phyloP scores from a whole-genome alignment of 2,797 vertebrate species.

The Tiaroga cobitis region DNA sequence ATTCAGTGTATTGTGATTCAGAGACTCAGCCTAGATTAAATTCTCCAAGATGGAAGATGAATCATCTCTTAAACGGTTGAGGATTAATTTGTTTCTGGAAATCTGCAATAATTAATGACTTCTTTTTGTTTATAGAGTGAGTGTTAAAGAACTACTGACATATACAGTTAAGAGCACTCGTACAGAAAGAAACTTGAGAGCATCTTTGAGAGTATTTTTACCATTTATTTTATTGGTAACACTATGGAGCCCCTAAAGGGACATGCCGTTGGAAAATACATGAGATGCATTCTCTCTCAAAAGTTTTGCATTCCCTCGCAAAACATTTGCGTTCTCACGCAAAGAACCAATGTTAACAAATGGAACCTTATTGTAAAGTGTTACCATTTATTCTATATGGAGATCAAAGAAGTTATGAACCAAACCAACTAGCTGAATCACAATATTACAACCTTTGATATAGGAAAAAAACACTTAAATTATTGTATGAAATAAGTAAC shows the following conservation, averaged over 20 bases:
- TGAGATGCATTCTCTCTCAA: background rate
- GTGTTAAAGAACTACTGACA: background rate
- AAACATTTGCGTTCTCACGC: background rate
- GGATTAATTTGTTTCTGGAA: conserved; percentile 67
- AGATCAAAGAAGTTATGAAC: background rate
- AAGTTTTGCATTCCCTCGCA: background rate
- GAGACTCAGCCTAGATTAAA: conserved; percentile 67
- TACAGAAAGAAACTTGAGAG: background rate
- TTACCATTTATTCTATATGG: background rate
- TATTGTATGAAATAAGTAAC: no score
- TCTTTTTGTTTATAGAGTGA: conserved; percentile 2
- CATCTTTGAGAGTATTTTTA: background rate
- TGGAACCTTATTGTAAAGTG: no score
- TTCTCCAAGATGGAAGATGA: conserved; percentile 73
- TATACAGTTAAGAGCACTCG: background rate
- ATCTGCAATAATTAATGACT: background rate
- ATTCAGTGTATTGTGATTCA: conserved; percentile 54
- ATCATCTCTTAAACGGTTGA: conserved; percentile 67
- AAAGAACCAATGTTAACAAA: no score
- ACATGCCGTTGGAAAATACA: background rate
- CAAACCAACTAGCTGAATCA: background rate
- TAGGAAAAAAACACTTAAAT: background rate
- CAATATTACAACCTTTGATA: background rate
- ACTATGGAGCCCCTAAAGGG: background rate
- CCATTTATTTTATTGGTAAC: background rate